These are phyloP conservation scores for Lagopus muta DNA, from an alignment of 2,113 vertebrate species.

Conservation along the genomic window DNA sequence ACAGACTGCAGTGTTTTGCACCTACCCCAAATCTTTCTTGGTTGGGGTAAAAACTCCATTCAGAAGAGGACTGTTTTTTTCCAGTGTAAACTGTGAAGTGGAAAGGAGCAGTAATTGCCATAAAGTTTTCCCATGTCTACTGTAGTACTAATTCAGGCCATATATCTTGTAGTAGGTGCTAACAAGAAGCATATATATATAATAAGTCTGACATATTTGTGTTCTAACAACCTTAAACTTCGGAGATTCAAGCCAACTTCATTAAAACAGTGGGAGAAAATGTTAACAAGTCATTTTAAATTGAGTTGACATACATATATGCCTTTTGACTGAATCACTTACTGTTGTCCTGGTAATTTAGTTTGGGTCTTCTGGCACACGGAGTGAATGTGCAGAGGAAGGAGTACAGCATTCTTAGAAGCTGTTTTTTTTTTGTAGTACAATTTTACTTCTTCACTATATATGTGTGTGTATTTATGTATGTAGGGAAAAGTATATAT, in stretches of 20 bases:
- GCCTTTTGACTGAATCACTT: conserved; percentile 3
- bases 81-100: not conserved
- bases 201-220: not conserved
- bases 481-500: not conserved
- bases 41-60: not conserved
- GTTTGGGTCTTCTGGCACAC: not conserved
- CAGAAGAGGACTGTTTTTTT: not conserved
- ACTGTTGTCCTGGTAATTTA: not conserved
- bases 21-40: not conserved
- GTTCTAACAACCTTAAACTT: conserved; percentile 16
- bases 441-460: not conserved
- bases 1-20: not conserved
- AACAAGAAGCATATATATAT: not conserved
- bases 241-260: conserved; percentile 16
- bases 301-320: not conserved
- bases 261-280: conserved; percentile 24
- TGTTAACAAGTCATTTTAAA: conserved; percentile 13
- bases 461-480: rapidly evolving
- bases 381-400: not conserved
- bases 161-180: not conserved
- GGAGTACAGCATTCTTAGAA: not conserved
- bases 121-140: not conserved
- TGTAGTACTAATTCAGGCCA: not conserved
- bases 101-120: not conserved
- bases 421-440: not conserved